Base-by-base conservation (phyloP, 2,797 vertebrate genomes). In the Eulemur rubriventer region DNA sequence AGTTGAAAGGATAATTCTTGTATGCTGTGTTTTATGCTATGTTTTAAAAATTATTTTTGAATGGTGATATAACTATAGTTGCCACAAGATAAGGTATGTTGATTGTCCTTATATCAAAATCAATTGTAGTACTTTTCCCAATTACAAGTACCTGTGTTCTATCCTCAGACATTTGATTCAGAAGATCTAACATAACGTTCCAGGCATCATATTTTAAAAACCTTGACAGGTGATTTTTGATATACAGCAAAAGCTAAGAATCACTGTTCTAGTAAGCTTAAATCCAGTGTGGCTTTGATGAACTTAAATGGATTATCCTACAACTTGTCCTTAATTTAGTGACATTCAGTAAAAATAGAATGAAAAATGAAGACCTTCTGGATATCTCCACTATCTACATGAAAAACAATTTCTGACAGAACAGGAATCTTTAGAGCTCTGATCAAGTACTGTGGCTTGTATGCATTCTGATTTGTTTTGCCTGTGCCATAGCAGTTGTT, bases 161-260 rank as follows among this genome's bases (percentile, higher is more conserved):
- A 41, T 28, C 18, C 16, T 81, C 8, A 87, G 75, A 69, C 76
- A 70, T 83, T 63, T 35, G 24, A 92, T 85, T 84, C 14, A 94
- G 78, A 80, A 55, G 59, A 84, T 59, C 10, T 93, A 88, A 93
- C 38, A 52, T 95, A 8, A 11, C 30, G 7, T 50, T 88, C 6
- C 46, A 96, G 35, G 28, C 1, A 65, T 89, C 30, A 43, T 94
- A 67, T 82, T 95, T 78, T 76, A 28, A 79, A 93, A 95, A 55
- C 7, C 41, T 89, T 69, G 13, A 78, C 35, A 61, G 41, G 18
- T 87, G 69, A 61, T 79, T 89, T 97, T 80, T 92, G 84, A 82
- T n/a, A 76, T 17, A 61, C 6, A 92, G 87, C 9, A 43, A 80
- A 93, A 91, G 1, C 17, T 72, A 91, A 75, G n/a, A 94, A 59